phyloP scores from a whole-genome alignment of 2,113 vertebrate genomes.

The Ranitomeya variabilis region DNA sequence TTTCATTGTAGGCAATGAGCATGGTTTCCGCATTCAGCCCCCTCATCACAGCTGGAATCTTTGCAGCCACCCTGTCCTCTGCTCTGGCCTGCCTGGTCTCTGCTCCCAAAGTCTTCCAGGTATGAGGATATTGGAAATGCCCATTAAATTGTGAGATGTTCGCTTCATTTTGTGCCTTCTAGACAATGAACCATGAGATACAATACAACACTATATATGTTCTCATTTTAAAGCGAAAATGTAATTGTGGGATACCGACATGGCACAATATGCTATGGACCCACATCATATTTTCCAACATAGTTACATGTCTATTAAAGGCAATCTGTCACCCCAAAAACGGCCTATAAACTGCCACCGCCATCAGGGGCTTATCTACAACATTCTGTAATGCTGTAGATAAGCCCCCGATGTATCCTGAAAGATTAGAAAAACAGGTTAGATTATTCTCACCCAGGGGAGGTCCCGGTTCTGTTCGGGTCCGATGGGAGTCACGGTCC shows the following conservation, averaged over 20 bases:
- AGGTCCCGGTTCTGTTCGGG: no score
- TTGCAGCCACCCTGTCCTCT: conserved; percentile 77
- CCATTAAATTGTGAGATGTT: background rate
- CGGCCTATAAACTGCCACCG: no score
- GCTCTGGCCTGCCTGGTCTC: conserved; percentile 78
- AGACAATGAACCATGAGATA: background rate
- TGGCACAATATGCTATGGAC: background rate
- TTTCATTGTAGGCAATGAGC: conserved; percentile 66
- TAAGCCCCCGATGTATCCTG: no score
- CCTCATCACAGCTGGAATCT: conserved; percentile 73
- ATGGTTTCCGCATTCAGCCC: conserved; percentile 70
- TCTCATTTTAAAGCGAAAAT: no score
- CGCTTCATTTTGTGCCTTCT: background rate
- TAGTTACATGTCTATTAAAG: no score
- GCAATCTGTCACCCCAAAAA: no score
- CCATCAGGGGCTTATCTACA: no score
- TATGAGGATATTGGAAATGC: conserved; percentile 50
- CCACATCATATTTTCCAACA: background rate
- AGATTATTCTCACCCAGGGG: no score
- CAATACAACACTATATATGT: background rate
- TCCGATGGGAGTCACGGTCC: no score
- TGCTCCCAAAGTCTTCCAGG: conserved; percentile 78
- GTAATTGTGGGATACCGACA: no score
- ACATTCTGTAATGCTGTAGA: no score
- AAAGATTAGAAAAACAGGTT: no score